Evolutionary conservation across 2,797 vertebrate species (phyloP), one percentile per base, ranked within the genome.

Genomic region (Halcyon smyrnensis): DNA sequence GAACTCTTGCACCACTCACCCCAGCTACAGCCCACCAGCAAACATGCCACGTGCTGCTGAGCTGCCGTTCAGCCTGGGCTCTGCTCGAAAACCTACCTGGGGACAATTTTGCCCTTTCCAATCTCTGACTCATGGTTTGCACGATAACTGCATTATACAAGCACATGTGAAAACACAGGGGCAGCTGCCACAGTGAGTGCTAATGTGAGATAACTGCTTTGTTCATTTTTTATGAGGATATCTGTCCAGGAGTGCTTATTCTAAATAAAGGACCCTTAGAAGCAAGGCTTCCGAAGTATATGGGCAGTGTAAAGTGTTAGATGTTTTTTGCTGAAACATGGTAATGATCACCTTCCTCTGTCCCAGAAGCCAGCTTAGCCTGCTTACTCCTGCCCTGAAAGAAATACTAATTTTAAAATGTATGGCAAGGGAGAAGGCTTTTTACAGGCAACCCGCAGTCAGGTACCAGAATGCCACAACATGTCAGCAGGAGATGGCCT

Each of bases 281-380:
- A 95, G 34, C 11, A 63, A 73, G 62, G 62, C 68, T 95, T 41
- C 89, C 89, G 81, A 63, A 93, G 75, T 75, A 81, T 87, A 85
- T 64, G 84, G 95, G 77, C 84, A 68, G 45, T 43, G 79, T 32
- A 63, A 90, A 81, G 62, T 2, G 0, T 74, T 21, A 67, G 68
- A 53, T 28, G 50, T 6, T 79, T 67, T 77, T 57, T 57, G 54
- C 67, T 94, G 76, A 90, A 73, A 41, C 25, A 15, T 24, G 34
- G 2, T 34, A 50, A 34, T 17, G 45, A 80, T 67, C 84, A 63
- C 63, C 60, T 80, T 34, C 37, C 45, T 51, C 43, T 75, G 46
- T 50, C 82, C 79, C 73, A 37, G 76, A 23, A 87, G 79, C 63
- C 83, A 59, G 68, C 60, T 88, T 27, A 86, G 85, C 84, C 90